Percentiles rank a stretch among this genome's conserved stretches.
These are phyloP conservation scores for Ophiodon elongatus DNA, from an alignment of 2,113 vertebrate genomes.

Conservation along the genomic window DNA sequence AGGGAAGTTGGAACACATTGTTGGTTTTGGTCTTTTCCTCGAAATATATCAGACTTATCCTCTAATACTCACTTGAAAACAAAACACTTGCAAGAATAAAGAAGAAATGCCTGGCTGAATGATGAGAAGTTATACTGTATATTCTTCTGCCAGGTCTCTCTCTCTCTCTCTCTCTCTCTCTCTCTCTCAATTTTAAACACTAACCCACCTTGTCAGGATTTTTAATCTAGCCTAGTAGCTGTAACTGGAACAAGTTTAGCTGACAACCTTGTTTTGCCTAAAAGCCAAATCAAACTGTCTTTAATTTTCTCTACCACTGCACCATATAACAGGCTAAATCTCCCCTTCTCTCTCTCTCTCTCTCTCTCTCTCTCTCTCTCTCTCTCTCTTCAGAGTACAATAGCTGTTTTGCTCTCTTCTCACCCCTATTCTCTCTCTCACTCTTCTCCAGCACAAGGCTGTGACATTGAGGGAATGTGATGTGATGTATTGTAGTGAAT, in stretches of 20 bases:
- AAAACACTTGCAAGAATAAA: neutral
- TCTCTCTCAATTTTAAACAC: constrained; percentile 28
- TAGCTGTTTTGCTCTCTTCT: constrained; percentile 63
- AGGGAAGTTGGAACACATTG: neutral
- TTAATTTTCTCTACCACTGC: constrained; percentile 60
- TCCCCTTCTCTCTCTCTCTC: constrained; percentile 40
- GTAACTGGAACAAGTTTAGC: constrained; percentile 52
- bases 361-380: constrained; percentile 35
- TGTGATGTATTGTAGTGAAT: constrained; percentile 85
- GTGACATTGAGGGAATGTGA: constrained; percentile 84
- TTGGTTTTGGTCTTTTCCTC: neutral
- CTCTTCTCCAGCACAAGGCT: constrained; percentile 72
- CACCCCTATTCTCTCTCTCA: constrained; percentile 48
- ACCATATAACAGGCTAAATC: constrained; percentile 42
- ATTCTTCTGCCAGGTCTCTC: neutral
- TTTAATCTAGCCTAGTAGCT: constrained; percentile 56
- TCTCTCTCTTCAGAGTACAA: constrained; percentile 53
- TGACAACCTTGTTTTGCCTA: constrained; percentile 61
- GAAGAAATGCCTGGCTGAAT: neutral
- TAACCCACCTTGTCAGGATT: constrained; percentile 44
- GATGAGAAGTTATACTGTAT: constrained; percentile 6
- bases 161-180: neutral
- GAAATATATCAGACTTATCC: neutral
- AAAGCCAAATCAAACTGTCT: constrained; percentile 70
- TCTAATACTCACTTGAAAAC: neutral